A percentile compares a stretch with the other conserved stretches of the same genome.
Evolutionary conservation across 2,888 invertebrate species (phyloP).

Genomic region (Rhamnusium bicolor): DNA sequence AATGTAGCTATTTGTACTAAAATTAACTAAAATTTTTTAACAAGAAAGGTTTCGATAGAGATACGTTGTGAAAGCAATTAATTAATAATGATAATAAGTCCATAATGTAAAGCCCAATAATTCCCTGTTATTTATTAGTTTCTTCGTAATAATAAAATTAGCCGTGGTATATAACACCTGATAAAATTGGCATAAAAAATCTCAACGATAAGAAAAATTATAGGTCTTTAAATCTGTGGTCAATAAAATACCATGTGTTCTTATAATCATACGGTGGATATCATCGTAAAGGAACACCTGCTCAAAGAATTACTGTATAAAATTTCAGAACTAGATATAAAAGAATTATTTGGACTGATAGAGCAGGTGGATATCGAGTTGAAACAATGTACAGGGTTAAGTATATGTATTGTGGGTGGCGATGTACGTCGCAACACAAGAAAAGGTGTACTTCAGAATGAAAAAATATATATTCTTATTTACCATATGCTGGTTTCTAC

Average conservation of each 20-base stretch:
- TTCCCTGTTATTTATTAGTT: background rate
- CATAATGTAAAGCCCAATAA: background rate
- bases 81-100: background rate
- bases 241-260: conserved; percentile 46
- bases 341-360: conserved; percentile 51
- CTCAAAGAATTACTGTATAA: conserved; percentile 46
- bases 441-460: conserved; percentile 59
- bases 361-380: conserved; percentile 52
- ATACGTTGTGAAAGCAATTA: background rate
- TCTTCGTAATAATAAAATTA: background rate
- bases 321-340: conserved; percentile 27
- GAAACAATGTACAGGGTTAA: conserved; percentile 52
- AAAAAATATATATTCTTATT: conserved; percentile 58
- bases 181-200: conserved; percentile 61
- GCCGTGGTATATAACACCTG: conserved; percentile 37
- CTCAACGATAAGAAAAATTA: conserved; percentile 50
- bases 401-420: conserved; percentile 53
- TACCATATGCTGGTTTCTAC: conserved; percentile 53
- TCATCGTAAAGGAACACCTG: conserved; percentile 46
- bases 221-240: conserved; percentile 51
- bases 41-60: background rate
- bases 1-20: too few relatives aligned
- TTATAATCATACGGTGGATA: conserved; percentile 47
- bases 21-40: too few relatives aligned
- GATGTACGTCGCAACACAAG: conserved; percentile 49